phyloP scores from a whole-genome alignment of 2,888 invertebrate genomes.

The Dryadula phaetusa region DNA sequence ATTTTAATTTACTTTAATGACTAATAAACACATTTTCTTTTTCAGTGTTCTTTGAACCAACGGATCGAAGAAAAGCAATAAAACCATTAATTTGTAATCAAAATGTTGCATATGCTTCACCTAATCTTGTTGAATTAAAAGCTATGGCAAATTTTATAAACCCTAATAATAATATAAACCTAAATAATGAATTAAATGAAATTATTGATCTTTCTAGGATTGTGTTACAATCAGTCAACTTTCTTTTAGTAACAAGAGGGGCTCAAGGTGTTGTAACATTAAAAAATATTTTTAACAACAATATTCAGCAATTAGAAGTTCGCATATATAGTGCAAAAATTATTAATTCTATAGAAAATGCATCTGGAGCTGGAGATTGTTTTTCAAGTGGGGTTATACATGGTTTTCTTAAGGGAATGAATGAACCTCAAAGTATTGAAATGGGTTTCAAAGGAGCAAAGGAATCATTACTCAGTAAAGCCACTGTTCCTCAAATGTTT shows the following conservation, averaged over 20 bases:
- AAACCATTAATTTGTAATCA: slow-evolving; percentile 86
- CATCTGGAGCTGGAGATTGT: slow-evolving; percentile 94
- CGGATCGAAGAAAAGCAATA: slow-evolving; percentile 90
- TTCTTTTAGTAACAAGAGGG: slow-evolving; percentile 86
- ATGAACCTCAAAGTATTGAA: slow-evolving; percentile 84
- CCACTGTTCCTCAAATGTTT: slow-evolving; percentile 83
- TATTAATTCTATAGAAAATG: slow-evolving; percentile 84
- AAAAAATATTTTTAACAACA: slow-evolving; percentile 53
- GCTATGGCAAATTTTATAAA: slow-evolving; percentile 85
- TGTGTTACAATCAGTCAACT: slow-evolving; percentile 79
- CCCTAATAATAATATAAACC: slow-evolving; percentile 52
- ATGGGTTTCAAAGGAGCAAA: slow-evolving; percentile 86
- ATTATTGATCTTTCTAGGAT: slow-evolving; percentile 60
- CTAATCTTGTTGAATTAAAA: slow-evolving; percentile 91
- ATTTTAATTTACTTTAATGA: background rate
- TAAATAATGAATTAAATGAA: slow-evolving; percentile 54
- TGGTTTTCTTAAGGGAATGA: slow-evolving; percentile 82
- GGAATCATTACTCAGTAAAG: slow-evolving; percentile 82
- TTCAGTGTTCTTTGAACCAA: slow-evolving; percentile 96
- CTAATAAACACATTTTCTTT: slow-evolving; percentile 49
- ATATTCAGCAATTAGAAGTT: slow-evolving; percentile 46
- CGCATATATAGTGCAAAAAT: slow-evolving; percentile 69
- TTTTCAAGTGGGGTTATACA: slow-evolving; percentile 88
- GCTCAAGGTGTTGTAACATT: slow-evolving; percentile 83
- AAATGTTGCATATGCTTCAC: slow-evolving; percentile 87